Conservation (phyloP, 2,113 vertebrate genomes). For the Haplochromis vanheusdeni region DNA sequence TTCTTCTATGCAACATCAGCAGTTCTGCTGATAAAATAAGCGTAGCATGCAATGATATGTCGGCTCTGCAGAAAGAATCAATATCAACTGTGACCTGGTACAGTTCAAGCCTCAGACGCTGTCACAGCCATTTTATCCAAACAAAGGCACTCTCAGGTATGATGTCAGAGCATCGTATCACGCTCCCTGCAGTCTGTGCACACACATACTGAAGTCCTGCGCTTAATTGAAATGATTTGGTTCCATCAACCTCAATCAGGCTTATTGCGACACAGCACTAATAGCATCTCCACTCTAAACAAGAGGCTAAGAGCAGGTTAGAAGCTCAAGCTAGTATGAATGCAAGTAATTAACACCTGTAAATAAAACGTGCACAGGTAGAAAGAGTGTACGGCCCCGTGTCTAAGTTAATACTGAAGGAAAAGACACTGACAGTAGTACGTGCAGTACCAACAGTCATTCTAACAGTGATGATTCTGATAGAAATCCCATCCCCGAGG, state of each 20-base stretch:
- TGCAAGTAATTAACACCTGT: neutral
- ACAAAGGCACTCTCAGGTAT: neutral
- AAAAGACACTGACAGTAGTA: neutral
- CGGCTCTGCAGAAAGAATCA: conserved; percentile 11
- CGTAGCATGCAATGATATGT: conserved; percentile 13
- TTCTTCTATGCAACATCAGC: conserved; percentile 43
- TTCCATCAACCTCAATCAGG: conserved; percentile 21
- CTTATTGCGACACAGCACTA: neutral
- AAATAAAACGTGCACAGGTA: neutral
- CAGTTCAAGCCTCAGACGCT: neutral
- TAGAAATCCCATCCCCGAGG: neutral
- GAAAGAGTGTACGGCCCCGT: neutral
- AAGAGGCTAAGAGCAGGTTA: neutral
- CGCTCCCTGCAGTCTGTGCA: neutral
- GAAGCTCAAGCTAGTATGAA: neutral
- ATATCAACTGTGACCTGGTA: conserved; percentile 7
- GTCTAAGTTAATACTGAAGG: neutral
- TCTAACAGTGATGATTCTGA: neutral
- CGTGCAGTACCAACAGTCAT: neutral
- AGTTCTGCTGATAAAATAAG: conserved; percentile 19
- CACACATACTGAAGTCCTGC: neutral
- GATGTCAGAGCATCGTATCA: neutral
- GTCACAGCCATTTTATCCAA: conserved; percentile 7
- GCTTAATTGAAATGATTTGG: conserved; percentile 11
- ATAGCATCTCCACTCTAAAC: neutral